Conservation (phyloP, 2,797 vertebrate genomes). For the Pantherophis vulpinus region DNA sequence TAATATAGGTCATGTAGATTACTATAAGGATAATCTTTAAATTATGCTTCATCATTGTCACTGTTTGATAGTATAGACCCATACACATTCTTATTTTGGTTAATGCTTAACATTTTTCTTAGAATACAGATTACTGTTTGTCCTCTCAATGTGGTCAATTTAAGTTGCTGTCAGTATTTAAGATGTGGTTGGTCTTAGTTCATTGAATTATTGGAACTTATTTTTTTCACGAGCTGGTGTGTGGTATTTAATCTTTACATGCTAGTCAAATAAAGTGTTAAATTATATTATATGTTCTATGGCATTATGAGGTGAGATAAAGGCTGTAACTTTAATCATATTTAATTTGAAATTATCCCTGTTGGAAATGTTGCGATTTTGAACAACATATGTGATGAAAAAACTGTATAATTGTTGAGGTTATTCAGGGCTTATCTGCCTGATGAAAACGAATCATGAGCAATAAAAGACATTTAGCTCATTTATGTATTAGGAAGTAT, state of each 20-base stretch:
- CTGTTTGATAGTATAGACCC: background rate
- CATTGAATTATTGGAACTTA: background rate
- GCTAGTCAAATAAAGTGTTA: slow-evolving; percentile 33
- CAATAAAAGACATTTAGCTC: slow-evolving; percentile 20
- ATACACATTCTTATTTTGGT: background rate
- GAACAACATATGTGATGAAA: background rate
- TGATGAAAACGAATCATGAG: slow-evolving; percentile 32
- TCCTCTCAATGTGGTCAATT: background rate
- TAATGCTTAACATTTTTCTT: background rate
- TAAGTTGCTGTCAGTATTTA: background rate
- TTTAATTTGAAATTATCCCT: background rate
- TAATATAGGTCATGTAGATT: slow-evolving; percentile 29
- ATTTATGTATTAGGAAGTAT: slow-evolving; percentile 29
- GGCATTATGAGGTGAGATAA: slow-evolving; percentile 51
- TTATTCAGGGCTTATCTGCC: slow-evolving; percentile 1
- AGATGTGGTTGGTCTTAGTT: background rate
- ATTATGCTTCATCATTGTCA: slow-evolving; percentile 36
- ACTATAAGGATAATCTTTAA: slow-evolving; percentile 39
- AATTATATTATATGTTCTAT: slow-evolving; percentile 49
- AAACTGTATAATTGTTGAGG: background rate
- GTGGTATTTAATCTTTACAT: slow-evolving; percentile 3
- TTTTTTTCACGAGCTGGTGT: background rate
- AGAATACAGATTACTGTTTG: background rate
- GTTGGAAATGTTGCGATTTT: background rate
- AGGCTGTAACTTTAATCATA: background rate